Evolutionary conservation across 1,140 invertebrate genomes (phyloP).

Genomic region (Anastrepha ludens): DNA sequence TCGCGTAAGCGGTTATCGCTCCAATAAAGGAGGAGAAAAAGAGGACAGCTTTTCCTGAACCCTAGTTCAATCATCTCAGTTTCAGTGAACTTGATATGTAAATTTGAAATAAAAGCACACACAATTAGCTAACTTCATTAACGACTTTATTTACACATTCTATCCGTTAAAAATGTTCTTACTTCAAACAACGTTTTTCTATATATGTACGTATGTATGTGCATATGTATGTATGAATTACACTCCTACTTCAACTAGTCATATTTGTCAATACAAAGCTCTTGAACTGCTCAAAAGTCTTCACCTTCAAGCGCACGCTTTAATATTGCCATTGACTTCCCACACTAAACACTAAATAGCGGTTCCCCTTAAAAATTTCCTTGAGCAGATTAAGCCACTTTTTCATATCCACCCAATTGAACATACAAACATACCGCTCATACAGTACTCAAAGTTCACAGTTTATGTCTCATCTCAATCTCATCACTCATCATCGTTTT

Average conservation of each 20-base stretch:
- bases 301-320: slow-evolving; percentile 13
- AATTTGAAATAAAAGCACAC: neutral
- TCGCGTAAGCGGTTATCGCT: too few species aligned
- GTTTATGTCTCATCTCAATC: slow-evolving; percentile 39
- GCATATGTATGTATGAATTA: too few species aligned
- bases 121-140: slow-evolving; percentile 20
- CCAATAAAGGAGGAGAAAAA: too few species aligned
- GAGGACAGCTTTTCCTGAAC: too few species aligned
- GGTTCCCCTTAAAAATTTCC: neutral
- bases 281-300: slow-evolving; percentile 36
- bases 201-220: too few species aligned
- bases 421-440: too few species aligned
- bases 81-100: neutral
- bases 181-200: neutral
- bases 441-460: neutral
- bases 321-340: neutral
- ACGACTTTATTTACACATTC: neutral
- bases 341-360: neutral
- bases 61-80: too few species aligned
- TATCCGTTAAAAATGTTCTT: neutral
- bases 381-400: neutral
- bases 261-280: slow-evolving; percentile 26
- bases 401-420: too few species aligned
- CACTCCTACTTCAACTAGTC: neutral
- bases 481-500: slow-evolving; percentile 31